phyloP scores from a whole-genome alignment of 2,113 vertebrate genomes.

The Corvus hawaiiensis region DNA sequence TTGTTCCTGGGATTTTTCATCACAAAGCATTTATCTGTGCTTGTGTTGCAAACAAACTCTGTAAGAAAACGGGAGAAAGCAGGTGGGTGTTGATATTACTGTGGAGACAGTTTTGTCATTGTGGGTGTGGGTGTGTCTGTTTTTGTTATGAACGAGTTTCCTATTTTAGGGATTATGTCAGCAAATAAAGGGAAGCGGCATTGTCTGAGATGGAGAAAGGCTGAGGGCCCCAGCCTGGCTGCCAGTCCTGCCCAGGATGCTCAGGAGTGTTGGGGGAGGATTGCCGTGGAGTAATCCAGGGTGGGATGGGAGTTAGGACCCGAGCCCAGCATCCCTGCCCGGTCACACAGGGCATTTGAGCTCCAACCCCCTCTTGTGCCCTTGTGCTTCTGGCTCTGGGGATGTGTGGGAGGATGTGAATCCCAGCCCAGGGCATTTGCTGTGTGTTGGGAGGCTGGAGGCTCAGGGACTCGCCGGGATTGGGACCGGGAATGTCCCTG shows the following conservation, averaged over 20 bases:
- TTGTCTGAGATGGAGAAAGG: background rate
- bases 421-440: fast-evolving
- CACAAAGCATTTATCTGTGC: background rate
- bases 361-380: background rate
- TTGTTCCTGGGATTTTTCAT: background rate
- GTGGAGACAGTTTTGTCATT: background rate
- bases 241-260: background rate
- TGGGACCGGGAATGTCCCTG: background rate
- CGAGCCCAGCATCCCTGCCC: fast-evolving
- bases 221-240: background rate
- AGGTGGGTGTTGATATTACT: background rate
- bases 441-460: fast-evolving
- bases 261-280: background rate
- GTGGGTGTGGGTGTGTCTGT: background rate
- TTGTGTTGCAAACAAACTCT: background rate
- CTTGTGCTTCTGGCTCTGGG: background rate
- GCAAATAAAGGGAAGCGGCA: background rate
- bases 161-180: background rate
- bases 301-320: background rate
- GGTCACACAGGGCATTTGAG: fast-evolving
- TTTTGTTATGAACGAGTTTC: background rate
- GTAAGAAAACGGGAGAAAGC: background rate
- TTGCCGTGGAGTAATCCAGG: fast-evolving
- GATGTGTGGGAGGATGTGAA: fast-evolving
- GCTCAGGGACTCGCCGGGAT: fast-evolving